Conservation (phyloP, 2,113 vertebrate genomes). For the Peromyscus californicus region DNA sequence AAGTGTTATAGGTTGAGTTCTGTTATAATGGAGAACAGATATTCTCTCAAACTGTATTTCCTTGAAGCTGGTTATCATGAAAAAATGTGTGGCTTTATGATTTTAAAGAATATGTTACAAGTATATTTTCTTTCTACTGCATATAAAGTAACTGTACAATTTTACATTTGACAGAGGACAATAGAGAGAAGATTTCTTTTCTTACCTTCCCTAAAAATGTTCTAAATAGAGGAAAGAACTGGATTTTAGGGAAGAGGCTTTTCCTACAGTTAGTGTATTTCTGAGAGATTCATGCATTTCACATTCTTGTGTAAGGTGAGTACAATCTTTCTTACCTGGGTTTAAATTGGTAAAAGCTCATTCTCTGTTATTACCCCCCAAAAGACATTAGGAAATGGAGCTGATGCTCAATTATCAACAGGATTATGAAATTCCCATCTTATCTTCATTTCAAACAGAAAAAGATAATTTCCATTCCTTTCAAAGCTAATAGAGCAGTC, state of each 20-base stretch:
- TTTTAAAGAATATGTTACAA: neutral
- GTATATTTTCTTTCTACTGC: neutral
- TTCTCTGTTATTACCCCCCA: neutral
- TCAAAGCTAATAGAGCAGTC: neutral
- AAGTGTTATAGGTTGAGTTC: neutral
- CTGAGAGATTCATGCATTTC: neutral
- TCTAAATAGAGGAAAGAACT: neutral
- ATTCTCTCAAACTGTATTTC: neutral
- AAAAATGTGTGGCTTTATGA: neutral
- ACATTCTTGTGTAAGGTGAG: neutral
- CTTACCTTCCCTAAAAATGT: neutral
- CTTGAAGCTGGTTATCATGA: neutral
- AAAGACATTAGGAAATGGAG: neutral
- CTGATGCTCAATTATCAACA: conserved; percentile 6
- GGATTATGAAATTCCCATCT: neutral
- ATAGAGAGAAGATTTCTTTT: neutral
- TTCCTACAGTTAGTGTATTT: neutral
- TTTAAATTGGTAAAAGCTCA: conserved; percentile 3
- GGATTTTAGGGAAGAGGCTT: neutral
- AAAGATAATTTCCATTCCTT: neutral
- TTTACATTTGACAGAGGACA: neutral
- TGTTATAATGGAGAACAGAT: neutral
- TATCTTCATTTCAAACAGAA: neutral
- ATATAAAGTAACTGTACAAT: neutral
- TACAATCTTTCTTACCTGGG: neutral